A percentile compares a stretch with the other conserved stretches of the same genome.
phyloP scores from a whole-genome alignment of 2,113 vertebrate genomes.

The Benitochromis conjunctus region DNA sequence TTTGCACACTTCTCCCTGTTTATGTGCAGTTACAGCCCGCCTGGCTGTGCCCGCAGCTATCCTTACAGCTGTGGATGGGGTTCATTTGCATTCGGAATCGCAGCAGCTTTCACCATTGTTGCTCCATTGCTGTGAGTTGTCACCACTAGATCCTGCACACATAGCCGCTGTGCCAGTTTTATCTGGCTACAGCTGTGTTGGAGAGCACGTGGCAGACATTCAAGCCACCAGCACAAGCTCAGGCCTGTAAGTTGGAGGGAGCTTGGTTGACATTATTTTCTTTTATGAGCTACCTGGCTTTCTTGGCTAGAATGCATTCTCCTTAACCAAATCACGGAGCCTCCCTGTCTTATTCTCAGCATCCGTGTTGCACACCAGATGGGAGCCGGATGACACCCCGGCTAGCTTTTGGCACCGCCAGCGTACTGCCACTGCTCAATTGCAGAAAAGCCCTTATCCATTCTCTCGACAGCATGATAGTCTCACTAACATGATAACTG shows the following conservation, averaged over 20 bases:
- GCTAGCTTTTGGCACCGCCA: constrained; percentile 12
- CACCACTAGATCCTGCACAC: constrained; percentile 15
- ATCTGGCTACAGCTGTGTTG: constrained; percentile 36
- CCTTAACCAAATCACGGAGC: background rate
- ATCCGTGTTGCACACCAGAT: constrained; percentile 38
- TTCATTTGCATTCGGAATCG: constrained; percentile 55
- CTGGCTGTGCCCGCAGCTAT: constrained; percentile 42
- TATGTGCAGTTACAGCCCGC: constrained; percentile 31
- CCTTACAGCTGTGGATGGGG: constrained; percentile 53
- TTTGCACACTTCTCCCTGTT: constrained; percentile 47
- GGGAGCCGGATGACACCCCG: constrained; percentile 33
- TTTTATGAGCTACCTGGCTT: background rate
- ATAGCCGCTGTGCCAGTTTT: constrained; percentile 14
- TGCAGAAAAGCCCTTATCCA: constrained; percentile 17
- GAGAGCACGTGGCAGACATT: constrained; percentile 30
- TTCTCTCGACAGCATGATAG: constrained; percentile 31
- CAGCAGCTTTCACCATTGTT: constrained; percentile 41
- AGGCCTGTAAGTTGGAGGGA: background rate
- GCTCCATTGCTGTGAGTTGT: constrained; percentile 32
- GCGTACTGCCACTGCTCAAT: background rate
- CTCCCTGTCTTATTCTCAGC: background rate
- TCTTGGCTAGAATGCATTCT: background rate
- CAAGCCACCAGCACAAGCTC: constrained; percentile 9
- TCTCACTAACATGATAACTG: constrained; percentile 16
- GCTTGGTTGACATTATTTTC: background rate